Evolutionary conservation across 2,888 invertebrate genomes (phyloP), one percentile per base, ranked within the genome.

Genomic region (Trachelus troglodyta): DNA sequence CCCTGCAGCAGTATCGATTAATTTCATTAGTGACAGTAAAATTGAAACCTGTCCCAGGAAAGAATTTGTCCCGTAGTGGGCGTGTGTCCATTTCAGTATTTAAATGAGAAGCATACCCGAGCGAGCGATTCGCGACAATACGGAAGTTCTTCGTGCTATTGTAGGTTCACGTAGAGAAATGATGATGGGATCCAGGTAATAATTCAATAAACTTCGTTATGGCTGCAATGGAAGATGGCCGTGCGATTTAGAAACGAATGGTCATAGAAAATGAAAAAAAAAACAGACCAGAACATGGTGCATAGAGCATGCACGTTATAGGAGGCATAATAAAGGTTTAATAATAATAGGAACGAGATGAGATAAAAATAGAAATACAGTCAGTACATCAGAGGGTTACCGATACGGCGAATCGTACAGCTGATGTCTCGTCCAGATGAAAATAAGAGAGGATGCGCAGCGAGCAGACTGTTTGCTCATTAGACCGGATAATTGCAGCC

Each of bases 401-500:
- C 12, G 31, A 71, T 71, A 71, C 4, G 33, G 71, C 33, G 12
- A 34, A 71, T 12, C 12, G 71, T 71, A 34, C 31, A 31, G 31
- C 31, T 11, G 71, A 34, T 71, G 71, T 31, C 34, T 34, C 31
- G 71, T 34, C 71, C 33, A 31, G 71, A 71, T 33, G 71, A 33
- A 80, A 82, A 71, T 82, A 81, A 80, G 84, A 80, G 80, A 81
- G 81, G 77, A 74, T 81, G 83, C 84, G 83, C 85, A 86, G 88
- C 88, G 83, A 85, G 83, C 85, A 86, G 88, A 88, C 90, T 90
- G 90, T 90, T 90, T 90, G 89, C 89, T 90, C 91, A 90, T 90
- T 91, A 90, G 90, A 90, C 89, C 89, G 90, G 89, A 90, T 90
- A 91, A 90, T 91, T 90, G 89, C 88, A 88, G 90, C 89, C 87